Base-by-base conservation (phyloP, 37 sponge, comb jelly and placozoan species). In the Spongilla lacustris region DNA sequence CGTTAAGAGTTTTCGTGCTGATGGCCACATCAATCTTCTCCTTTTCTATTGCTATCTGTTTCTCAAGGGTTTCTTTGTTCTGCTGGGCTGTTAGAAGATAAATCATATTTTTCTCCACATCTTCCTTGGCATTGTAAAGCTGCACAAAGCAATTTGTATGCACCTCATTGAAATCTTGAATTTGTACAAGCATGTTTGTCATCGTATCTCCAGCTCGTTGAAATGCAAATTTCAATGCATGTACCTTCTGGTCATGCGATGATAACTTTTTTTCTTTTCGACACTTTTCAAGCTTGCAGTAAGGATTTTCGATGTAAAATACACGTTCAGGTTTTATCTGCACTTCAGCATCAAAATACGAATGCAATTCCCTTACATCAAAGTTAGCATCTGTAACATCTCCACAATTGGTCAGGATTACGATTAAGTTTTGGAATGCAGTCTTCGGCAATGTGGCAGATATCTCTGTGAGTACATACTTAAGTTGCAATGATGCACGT, bases 231-330 rank as follows among this genome's bases (percentile, higher is more conserved):
- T 29, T 25, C 26, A 72, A 23, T 27, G 34, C 71, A 25, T 66
- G 49, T 32, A 36, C 71, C 76, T 78, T 2, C 78, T 77, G 17
- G 10, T 50, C 12, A 36, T 69, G 3, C 26, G 17, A 13, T 48
- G 69, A 17, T 36, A 2, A 36, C 49, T 50, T 37, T 33, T 37
- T 38, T 79, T 79, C 22, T 36, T 24, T 28, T 80, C 50, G 23
- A 81, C 87, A 29, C n/a, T 79, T 86, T 30, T 86, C 87, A 8
- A 86, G 27, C 36, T 27, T 28, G 75, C 87, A 86, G 81, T 86
- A 86, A 5, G 87, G 87, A 86, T 86, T 86, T 80, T 86, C 87
- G 27, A 86, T 72, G 35, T 8, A 79, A 36, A 79, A 86, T 12
- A 38, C 80, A n/a, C 50, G 67, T 41, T 78, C 4, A 9, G 2